Conservation (phyloP, 2,113 vertebrate genomes). For the Lasiurus cinereus region DNA sequence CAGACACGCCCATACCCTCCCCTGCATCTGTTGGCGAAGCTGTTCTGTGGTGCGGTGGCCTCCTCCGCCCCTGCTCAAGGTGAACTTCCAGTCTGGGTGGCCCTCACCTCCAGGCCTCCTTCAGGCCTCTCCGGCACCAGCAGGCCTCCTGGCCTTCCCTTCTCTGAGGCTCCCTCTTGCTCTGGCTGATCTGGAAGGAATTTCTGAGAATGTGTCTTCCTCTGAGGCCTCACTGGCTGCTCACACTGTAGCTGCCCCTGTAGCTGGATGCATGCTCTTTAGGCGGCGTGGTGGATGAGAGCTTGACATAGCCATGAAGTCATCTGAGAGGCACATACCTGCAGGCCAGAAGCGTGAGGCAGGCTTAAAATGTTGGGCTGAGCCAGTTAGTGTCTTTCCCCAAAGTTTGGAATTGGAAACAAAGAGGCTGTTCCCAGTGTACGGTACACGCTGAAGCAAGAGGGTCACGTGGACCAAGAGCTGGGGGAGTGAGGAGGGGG, state of each 20-base stretch:
- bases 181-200: not conserved
- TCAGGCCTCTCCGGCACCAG: not conserved
- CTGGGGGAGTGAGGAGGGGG: not conserved
- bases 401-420: not conserved
- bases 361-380: not conserved
- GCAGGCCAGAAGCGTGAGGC: not conserved
- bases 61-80: not conserved
- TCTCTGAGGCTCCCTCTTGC: not conserved
- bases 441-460: not conserved
- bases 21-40: conserved; percentile 54
- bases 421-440: not conserved
- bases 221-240: not conserved
- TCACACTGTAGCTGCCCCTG: not conserved
- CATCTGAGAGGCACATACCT: not conserved
- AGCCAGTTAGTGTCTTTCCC: not conserved
- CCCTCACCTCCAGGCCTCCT: not conserved
- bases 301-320: not conserved
- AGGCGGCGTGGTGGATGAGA: not conserved
- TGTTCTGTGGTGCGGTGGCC: not conserved
- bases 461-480: not conserved
- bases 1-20: accelerated
- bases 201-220: not conserved
- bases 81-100: conserved; percentile 32
- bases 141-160: not conserved
- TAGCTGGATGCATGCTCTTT: not conserved